Conservation (phyloP, 1,140 invertebrate species). For the Pseudomyrmex concolor region DNA sequence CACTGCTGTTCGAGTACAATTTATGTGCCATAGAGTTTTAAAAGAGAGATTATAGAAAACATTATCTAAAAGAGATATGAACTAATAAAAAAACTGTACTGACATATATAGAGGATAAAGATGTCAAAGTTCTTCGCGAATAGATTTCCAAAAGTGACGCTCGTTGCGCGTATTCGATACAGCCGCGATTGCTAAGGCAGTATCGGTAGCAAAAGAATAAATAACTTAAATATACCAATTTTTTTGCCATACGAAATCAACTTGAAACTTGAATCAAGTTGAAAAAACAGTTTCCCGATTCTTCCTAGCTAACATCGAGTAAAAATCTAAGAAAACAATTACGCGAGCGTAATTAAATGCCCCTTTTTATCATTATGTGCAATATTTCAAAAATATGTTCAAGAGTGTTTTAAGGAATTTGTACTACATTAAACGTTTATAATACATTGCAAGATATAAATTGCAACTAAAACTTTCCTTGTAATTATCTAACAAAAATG, state of each 20-base stretch:
- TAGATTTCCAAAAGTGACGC: constrained; percentile 23
- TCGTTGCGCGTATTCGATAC: constrained; percentile 22
- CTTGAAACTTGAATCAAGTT: constrained; percentile 27
- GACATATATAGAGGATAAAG: neutral
- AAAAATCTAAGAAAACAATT: neutral
- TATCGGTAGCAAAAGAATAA: constrained; percentile 59
- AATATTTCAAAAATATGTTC: constrained; percentile 37
- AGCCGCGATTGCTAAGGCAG: constrained; percentile 32
- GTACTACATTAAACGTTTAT: neutral
- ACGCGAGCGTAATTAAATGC: neutral
- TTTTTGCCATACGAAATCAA: constrained; percentile 11
- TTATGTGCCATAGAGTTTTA: neutral
- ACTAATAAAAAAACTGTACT: no score
- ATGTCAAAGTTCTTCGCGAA: constrained; percentile 37
- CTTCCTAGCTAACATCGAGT: neutral
- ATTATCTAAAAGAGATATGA: neutral
- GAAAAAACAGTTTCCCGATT: constrained; percentile 9
- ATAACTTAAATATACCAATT: constrained; percentile 50
- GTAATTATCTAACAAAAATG: neutral
- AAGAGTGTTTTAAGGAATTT: neutral
- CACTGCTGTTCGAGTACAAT: constrained; percentile 7
- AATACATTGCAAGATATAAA: neutral
- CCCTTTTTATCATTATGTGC: constrained; percentile 18
- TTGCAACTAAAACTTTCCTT: neutral
- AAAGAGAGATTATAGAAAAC: constrained; percentile 1